Base-by-base conservation (phyloP, 2,888 invertebrate species). In the Trichogramma dendrolimi region DNA sequence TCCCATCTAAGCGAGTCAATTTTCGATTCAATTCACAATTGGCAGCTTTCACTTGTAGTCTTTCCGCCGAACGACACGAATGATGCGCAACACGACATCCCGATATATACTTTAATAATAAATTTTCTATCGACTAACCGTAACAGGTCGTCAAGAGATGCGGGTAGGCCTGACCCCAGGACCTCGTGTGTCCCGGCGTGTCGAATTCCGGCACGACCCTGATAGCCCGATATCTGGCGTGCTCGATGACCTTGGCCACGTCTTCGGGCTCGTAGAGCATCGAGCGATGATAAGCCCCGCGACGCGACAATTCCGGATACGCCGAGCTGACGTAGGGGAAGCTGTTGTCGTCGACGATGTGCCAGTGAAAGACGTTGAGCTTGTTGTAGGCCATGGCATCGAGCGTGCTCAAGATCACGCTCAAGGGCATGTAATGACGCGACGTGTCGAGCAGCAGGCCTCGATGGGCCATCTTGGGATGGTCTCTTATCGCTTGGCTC, bases 361-460 rank as follows among this genome's bases (percentile, higher is more conserved):
- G 96, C 96, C 96, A 96, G 77, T 96, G 96, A 65, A 96, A 87
- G 0, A 95, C 92, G 77, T 96, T 96, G 74, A 95, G 79, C 80
- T 96, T 96, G 76, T 94, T 95, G 78, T 91, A 91, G 0, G 89
- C 84, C 93, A 96, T 92, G 0, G 90, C 90, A 67, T 95, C 92
- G 70, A 96, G 73, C 0, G 84, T 86, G 60, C 83, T 78, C 41
- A 85, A 76, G 61, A 96, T 86, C 58, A 85, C 85, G 1, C 79
- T 72, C 50, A 90, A 76, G 0, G 89, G 86, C 11, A 94, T 80
- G 75, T 84, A 96, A 79, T 96, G 96, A 4, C 96, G 83, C 0
- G 93, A 86, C 0, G 95, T 92, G 76, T 97, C 96, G 46, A 97
- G 75, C 47, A 95, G 81, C 4, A 96, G 78, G 0, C 96, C 96